phyloP scores from a whole-genome alignment of 1,140 invertebrate species.

The Caenorhabditis briggsae region DNA sequence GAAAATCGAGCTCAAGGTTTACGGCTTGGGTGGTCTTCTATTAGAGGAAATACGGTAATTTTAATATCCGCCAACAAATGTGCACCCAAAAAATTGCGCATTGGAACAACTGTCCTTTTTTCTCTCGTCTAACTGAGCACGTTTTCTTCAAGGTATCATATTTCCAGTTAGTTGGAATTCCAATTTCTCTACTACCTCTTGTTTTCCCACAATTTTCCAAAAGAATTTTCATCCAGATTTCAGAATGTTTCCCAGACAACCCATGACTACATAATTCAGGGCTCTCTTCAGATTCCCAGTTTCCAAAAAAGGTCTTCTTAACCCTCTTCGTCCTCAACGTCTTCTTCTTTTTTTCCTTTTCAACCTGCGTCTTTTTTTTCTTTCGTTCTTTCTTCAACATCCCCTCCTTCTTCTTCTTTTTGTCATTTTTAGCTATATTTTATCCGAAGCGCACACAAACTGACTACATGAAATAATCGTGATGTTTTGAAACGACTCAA shows the following conservation, averaged over 20 bases:
- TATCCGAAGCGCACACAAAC: slow-evolving; percentile 4
- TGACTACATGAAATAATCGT: neutral
- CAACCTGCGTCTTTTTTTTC: neutral
- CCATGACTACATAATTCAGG: neutral
- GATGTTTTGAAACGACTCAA: neutral
- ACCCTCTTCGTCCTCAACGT: neutral
- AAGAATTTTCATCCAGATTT: neutral
- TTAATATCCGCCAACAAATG: no score
- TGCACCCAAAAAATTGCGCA: neutral
- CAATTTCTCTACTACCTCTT: no score
- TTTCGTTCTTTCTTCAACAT: neutral
- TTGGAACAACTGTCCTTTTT: neutral
- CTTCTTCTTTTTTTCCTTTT: slow-evolving; percentile 1
- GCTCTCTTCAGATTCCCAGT: neutral
- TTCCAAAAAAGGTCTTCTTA: neutral
- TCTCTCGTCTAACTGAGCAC: neutral
- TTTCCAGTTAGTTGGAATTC: neutral
- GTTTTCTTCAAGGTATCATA: neutral
- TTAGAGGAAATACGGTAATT: no score
- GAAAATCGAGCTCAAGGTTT: no score
- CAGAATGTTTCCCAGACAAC: neutral
- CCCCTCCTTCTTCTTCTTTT: slow-evolving; percentile 1
- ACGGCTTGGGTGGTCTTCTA: no score
- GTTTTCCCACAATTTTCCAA: neutral
- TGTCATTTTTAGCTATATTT: neutral